These are phyloP conservation scores for Drosophila setifemur DNA, from an alignment of 1,140 invertebrate genomes.

Conservation along the genomic window DNA sequence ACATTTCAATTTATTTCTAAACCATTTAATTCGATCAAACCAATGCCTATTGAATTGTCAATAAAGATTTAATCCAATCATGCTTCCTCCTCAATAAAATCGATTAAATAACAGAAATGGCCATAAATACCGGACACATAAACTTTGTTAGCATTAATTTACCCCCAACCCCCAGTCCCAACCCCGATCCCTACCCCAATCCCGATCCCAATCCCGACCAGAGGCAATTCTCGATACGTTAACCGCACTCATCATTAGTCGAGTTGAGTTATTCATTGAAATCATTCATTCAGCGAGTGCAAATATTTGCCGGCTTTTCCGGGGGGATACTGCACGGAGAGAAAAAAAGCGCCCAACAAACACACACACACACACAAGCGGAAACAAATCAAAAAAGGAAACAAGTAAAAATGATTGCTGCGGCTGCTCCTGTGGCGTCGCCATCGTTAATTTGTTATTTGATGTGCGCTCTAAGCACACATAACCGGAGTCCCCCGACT, in stretches of 20 bases:
- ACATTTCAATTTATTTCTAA: too few relatives aligned
- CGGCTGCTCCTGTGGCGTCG: slow-evolving; percentile 46
- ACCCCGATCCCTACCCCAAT: too few relatives aligned
- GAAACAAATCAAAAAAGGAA: slow-evolving; percentile 39
- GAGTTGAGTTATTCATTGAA: slow-evolving; percentile 36
- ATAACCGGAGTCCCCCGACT: slow-evolving; percentile 28
- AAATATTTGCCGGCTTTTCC: slow-evolving; percentile 41
- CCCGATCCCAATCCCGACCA: too few relatives aligned
- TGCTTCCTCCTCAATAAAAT: too few relatives aligned
- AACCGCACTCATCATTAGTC: slow-evolving; percentile 42
- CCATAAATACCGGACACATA: background rate
- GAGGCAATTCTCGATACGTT: slow-evolving; percentile 1
- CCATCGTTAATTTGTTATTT: slow-evolving; percentile 68
- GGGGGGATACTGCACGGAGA: background rate
- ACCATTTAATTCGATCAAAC: too few relatives aligned
- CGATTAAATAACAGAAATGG: background rate
- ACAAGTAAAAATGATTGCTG: slow-evolving; percentile 45
- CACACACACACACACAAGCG: background rate
- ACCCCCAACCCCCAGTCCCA: background rate
- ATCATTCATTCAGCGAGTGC: slow-evolving; percentile 41
- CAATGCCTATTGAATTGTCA: too few relatives aligned
- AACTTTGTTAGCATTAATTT: background rate
- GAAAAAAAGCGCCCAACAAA: background rate
- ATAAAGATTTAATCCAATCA: too few relatives aligned
- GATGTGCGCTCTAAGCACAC: slow-evolving; percentile 59